Conservation (phyloP, 2,888 invertebrate genomes). For the Escarpia spicata region DNA sequence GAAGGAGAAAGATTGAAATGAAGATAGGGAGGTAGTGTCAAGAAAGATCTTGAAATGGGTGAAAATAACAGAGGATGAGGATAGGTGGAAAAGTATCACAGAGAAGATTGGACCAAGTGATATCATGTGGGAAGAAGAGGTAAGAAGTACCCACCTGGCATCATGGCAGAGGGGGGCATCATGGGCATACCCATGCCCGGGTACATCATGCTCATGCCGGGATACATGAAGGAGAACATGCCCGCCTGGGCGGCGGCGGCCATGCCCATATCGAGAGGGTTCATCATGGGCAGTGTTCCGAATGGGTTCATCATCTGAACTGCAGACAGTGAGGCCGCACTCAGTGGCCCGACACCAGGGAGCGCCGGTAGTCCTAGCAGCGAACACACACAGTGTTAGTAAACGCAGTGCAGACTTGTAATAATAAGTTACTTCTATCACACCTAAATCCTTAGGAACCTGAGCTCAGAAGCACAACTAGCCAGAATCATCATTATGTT, state of each 20-base stretch:
- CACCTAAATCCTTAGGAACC: too few species aligned
- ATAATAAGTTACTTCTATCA: too few species aligned
- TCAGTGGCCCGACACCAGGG: not conserved
- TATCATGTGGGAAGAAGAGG: too few species aligned
- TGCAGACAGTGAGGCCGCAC: slow-evolving; percentile 35
- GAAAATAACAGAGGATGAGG: too few species aligned
- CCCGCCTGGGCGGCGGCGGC: slow-evolving; percentile 47
- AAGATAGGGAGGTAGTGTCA: too few species aligned
- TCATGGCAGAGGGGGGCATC: slow-evolving; percentile 69
- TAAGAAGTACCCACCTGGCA: slow-evolving; percentile 53
- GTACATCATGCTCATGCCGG: slow-evolving; percentile 56
- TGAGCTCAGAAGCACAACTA: too few species aligned
- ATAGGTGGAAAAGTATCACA: too few species aligned
- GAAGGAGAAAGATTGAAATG: too few species aligned
- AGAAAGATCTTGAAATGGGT: too few species aligned
- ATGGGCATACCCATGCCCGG: slow-evolving; percentile 65
- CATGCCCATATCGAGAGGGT: not conserved
- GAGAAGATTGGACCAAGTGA: too few species aligned
- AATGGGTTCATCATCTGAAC: slow-evolving; percentile 54
- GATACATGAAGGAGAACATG: slow-evolving; percentile 65
- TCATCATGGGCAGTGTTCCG: slow-evolving; percentile 44
- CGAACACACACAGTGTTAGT: not conserved
- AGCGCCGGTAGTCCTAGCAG: not conserved
- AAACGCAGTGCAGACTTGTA: not conserved
- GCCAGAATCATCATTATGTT: too few species aligned